phyloP scores from a whole-genome alignment of 2,797 vertebrate genomes.

The Myotis pilosus region DNA sequence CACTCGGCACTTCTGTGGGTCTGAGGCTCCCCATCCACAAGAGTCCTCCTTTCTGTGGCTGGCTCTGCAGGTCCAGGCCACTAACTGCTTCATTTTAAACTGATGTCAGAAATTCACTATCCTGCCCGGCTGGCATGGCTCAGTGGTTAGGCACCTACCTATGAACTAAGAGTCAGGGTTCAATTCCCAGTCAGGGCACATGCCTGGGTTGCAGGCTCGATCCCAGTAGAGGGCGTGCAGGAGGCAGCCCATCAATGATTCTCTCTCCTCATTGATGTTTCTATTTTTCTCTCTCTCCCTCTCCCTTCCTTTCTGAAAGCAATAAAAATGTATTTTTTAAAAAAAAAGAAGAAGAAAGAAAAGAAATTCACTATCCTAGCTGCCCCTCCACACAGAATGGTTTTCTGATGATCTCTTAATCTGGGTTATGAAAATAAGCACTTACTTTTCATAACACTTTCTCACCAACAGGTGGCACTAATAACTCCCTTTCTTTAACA shows the following conservation, averaged over 20 bases:
- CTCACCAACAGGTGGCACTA: conserved; percentile 67
- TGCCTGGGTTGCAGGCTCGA: too few species aligned
- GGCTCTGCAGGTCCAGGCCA: background rate
- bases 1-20: background rate
- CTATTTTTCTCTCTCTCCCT: too few species aligned
- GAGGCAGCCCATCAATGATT: too few species aligned
- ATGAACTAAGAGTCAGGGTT: too few species aligned
- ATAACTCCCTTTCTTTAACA: background rate
- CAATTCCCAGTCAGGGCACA: too few species aligned
- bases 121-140: too few species aligned
- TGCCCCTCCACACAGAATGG: background rate
- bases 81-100: background rate
- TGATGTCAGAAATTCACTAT: background rate
- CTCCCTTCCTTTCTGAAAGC: too few species aligned
- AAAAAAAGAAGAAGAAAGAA: too few species aligned
- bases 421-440: background rate
- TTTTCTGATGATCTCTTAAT: background rate
- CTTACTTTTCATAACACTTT: background rate
- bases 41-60: background rate
- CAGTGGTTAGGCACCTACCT: too few species aligned
- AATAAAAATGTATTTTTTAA: too few species aligned
- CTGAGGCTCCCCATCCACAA: background rate
- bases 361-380: background rate
- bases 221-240: too few species aligned
- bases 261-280: too few species aligned